phyloP scores from a whole-genome alignment of 2,888 invertebrate species.

The Ypsolopha sequella region DNA sequence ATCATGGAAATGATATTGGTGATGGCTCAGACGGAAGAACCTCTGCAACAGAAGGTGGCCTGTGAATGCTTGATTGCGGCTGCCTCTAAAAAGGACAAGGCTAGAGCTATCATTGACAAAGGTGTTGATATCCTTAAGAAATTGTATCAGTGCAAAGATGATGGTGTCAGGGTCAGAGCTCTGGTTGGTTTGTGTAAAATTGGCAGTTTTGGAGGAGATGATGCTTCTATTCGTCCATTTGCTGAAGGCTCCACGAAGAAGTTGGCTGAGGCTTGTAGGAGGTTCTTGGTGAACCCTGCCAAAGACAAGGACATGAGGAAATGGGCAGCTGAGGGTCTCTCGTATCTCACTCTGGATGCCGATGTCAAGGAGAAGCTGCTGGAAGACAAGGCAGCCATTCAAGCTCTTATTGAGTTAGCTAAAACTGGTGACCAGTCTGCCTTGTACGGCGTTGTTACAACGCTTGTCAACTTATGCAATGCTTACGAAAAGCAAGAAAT shows the following conservation, averaged over 20 bases:
- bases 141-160: conserved; percentile 90
- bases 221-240: conserved; percentile 94
- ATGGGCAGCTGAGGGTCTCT: conserved; percentile 97
- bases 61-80: conserved; percentile 98
- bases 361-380: conserved; percentile 98
- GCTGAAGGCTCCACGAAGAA: conserved; percentile 95
- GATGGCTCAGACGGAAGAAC: conserved; percentile 95
- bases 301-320: conserved; percentile 91
- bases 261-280: conserved; percentile 93
- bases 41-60: conserved; percentile 91
- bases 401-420: conserved; percentile 90
- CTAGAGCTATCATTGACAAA: conserved; percentile 87
- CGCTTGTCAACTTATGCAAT: conserved; percentile 96
- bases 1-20: conserved; percentile 96
- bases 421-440: conserved; percentile 89
- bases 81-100: conserved; percentile 97
- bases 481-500: conserved; percentile 98
- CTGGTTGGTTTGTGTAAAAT: conserved; percentile 96
- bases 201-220: conserved; percentile 94
- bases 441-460: conserved; percentile 92
- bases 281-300: conserved; percentile 88
- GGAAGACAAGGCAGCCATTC: conserved; percentile 85
- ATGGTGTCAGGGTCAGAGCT: conserved; percentile 90
- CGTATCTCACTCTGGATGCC: conserved; percentile 96
- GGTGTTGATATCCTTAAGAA: conserved; percentile 95